Evolutionary conservation across 2,888 invertebrate species (phyloP), one percentile per base, ranked within the genome.

Genomic region (Plagiodera versicolora): DNA sequence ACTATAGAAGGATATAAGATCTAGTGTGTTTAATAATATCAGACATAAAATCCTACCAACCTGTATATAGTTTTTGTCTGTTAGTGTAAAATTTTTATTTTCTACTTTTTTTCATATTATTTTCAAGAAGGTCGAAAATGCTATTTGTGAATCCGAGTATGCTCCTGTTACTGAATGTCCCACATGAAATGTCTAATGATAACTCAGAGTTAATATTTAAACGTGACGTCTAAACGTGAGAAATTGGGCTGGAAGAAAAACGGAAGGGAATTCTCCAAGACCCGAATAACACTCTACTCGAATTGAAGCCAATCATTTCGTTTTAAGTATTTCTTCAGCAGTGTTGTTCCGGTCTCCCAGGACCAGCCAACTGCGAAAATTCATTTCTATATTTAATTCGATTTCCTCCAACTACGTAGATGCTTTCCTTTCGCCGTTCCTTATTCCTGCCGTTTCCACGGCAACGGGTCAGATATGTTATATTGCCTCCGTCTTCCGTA

Each of bases 341-440:
- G 65, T 67, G 70, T 68, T 70, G 67, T 64, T 67, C 56, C 44
- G 59, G 68, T 67, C 70, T 67, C 71, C 35, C 53, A 61, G 72
- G 73, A 65, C 65, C 64, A 20, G 14, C 64, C 64, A 63, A 69
- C 61, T 65, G 61, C 70, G 70, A 50, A 68, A 74, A 75, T 73
- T 74, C 74, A 75, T 75, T 75, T 75, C 74, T 76, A 75, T 75
- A 75, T 75, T 75, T 76, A 74, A 74, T 74, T 75, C 70, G 72
- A 73, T 73, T 70, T 70, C 70, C 68, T 57, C 66, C 67, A 56
- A 66, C 62, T 65, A 18, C 44, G 17, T 20, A 44, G 39, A 53
- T 44, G 24, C 39, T 52, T 32, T 32, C 32, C 32, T 32, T 32
- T 11, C 11, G 32, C 39, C 20, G 20, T 53, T 53, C 53, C 45